Evolutionary conservation across 2,888 invertebrate species (phyloP), one percentile per base, ranked within the genome.

Genomic region (Drosophila mulleri): DNA sequence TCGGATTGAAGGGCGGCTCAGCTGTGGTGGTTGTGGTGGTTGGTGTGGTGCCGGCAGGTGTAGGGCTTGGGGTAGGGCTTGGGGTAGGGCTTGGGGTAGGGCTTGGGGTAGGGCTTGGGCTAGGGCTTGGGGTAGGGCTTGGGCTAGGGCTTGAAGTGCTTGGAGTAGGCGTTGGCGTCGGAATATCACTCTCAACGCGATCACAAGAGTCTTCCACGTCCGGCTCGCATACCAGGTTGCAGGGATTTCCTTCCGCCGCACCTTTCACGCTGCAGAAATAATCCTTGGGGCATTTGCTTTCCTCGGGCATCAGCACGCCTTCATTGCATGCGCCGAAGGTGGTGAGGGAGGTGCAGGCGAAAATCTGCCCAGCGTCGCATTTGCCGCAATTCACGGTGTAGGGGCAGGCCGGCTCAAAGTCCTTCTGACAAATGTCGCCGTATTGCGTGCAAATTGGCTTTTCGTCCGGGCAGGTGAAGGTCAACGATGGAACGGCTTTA

Each of bases 331-430:
- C 20, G 0, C 71, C 81, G 32, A 82, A 91, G 5, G 83, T 82
- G 11, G 44, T 88, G 20, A 60, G 72, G 14, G 89, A 83, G n/a
- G 86, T 83, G 63, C 92, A 92, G 6, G 90, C 67, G 5, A 66
- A 85, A 0, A 54, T 6, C 0, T 18, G 2, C 0, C 23, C n/a
- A 7, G 5, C 11, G 0, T 2, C 16, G 60, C 91, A 91, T 0
- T 37, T n/a, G 0, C 54, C 76, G 60, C 91, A 91, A 3, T 59
- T 58, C 0, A 73, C 44, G 0, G 62, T 79, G 47, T 90, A 81
- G 0, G 84, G 89, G 50, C 91, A 91, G 44, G 61, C 85, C 0
- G 78, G 67, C 0, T 6, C 0, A 0, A 14, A 0, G 0, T 1
- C 12, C 2, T 20, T 26, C 44, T 64, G 18, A 48, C 92, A 92